These are phyloP conservation scores for Alcis repandata DNA, from an alignment of 2,888 invertebrate genomes.

Conservation along the genomic window DNA sequence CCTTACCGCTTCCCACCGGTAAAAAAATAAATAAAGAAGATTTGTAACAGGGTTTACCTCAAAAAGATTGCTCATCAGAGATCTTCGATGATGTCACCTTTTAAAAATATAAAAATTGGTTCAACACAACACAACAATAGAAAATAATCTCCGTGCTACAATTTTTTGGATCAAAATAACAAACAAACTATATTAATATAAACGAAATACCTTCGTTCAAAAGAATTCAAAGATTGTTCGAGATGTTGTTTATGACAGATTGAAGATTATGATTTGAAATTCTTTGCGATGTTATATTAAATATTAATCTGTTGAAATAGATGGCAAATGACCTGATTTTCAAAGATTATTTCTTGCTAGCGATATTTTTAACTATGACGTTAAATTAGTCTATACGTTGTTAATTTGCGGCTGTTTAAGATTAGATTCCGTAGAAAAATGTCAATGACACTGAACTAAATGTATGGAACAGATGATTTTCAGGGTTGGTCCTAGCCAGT, in stretches of 20 bases:
- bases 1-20: too few relatives aligned
- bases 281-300: background rate
- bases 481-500: too few relatives aligned
- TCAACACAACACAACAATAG: slow-evolving; percentile 17
- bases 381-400: too few relatives aligned
- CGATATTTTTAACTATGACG: too few relatives aligned
- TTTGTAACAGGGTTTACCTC: too few relatives aligned
- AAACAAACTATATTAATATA: slow-evolving; percentile 25
- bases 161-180: slow-evolving; percentile 28
- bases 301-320: slow-evolving; percentile 4
- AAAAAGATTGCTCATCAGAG: background rate
- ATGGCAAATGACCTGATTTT: slow-evolving; percentile 5
- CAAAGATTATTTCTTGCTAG: too few relatives aligned
- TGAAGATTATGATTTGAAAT: slow-evolving; percentile 14
- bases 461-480: too few relatives aligned
- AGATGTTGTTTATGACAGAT: slow-evolving; percentile 15
- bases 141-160: slow-evolving; percentile 10
- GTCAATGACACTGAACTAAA: too few relatives aligned
- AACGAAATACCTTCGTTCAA: slow-evolving; percentile 23
- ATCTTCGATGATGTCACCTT: slow-evolving; percentile 4
- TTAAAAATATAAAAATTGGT: slow-evolving; percentile 2
- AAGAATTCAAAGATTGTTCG: background rate
- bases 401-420: too few relatives aligned
- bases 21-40: too few relatives aligned
- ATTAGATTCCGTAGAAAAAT: too few relatives aligned